Conservation (phyloP, 2,888 invertebrate genomes). For the Alviniconcha strummeri region DNA sequence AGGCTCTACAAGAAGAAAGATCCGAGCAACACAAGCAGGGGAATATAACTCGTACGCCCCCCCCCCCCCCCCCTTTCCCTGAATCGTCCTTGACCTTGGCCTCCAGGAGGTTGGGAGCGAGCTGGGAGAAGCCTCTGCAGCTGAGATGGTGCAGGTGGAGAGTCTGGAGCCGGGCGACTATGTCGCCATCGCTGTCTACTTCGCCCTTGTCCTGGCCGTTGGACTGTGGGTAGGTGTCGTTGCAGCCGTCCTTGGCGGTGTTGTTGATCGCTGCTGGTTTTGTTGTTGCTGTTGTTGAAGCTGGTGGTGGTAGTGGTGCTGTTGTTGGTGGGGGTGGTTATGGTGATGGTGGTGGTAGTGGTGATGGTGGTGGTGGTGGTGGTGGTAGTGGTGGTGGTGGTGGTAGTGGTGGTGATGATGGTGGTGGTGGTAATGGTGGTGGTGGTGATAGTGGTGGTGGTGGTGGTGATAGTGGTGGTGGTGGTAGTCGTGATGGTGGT, state of each 20-base stretch:
- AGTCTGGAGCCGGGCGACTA: conserved; percentile 49
- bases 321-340: neutral
- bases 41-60: no score
- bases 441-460: neutral
- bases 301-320: neutral
- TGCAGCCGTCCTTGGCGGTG: no score
- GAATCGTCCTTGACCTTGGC: no score
- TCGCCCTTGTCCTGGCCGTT: conserved; percentile 50
- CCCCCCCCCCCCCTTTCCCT: no score
- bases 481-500: neutral
- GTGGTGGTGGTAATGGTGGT: neutral
- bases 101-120: no score
- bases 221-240: conserved; percentile 53
- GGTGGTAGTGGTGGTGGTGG: neutral
- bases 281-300: neutral
- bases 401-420: neutral
- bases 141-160: conserved; percentile 45
- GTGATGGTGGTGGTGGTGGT: neutral
- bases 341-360: neutral
- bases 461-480: neutral
- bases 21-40: no score
- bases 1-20: no score
- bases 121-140: no score
- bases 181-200: conserved; percentile 52
- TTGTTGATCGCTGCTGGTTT: neutral